phyloP scores from a whole-genome alignment of 2,113 vertebrate species.

The Pyrgilauda ruficollis region DNA sequence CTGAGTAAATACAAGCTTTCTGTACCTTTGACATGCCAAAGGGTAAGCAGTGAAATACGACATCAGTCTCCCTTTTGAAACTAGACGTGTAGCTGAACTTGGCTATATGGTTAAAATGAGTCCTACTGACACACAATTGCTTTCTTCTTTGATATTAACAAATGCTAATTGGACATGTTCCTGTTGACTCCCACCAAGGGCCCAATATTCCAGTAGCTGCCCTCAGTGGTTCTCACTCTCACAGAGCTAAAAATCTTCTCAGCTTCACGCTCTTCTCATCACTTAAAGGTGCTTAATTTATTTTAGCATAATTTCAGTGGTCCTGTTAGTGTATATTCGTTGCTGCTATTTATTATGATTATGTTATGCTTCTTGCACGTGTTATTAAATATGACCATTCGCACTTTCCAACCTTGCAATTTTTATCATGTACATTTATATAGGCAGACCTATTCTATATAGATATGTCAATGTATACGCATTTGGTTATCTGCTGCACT shows the following conservation, averaged over 20 bases:
- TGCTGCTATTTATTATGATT: conserved; percentile 16
- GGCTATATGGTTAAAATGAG: not conserved
- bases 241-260: not conserved
- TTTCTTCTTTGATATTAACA: not conserved
- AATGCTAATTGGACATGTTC: not conserved
- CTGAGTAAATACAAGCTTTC: not conserved
- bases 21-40: not conserved
- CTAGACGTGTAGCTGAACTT: not conserved
- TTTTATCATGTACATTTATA: not conserved
- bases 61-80: not conserved
- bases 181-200: not conserved
- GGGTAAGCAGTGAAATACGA: not conserved
- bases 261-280: not conserved
- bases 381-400: not conserved
- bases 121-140: not conserved
- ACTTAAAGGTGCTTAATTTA: conserved; percentile 24
- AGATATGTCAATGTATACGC: not conserved
- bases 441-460: not conserved
- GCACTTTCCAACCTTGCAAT: not conserved
- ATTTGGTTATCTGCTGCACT: conserved; percentile 3
- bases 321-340: not conserved
- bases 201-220: not conserved
- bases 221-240: not conserved
- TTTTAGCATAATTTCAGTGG: not conserved
- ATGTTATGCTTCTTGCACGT: not conserved